These are phyloP conservation scores for Oreochromis spilurus DNA, from an alignment of 2,113 vertebrate genomes.

Conservation along the genomic window DNA sequence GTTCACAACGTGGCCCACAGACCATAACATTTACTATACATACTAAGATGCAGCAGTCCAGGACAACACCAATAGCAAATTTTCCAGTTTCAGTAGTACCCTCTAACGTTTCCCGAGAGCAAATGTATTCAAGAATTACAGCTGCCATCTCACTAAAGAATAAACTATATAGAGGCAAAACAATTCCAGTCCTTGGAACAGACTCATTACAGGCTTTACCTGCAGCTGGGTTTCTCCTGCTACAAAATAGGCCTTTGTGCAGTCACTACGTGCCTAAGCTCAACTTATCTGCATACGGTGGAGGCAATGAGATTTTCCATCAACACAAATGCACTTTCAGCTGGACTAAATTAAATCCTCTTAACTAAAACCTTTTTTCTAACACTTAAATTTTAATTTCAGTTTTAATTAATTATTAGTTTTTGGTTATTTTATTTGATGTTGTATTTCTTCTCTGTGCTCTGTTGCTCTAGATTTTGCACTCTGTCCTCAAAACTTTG, in stretches of 20 bases:
- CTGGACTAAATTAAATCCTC: background rate
- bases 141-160: background rate
- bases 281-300: background rate
- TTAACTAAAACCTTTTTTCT: background rate
- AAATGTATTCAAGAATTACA: background rate
- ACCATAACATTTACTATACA: background rate
- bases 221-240: background rate
- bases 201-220: background rate
- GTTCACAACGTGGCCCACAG: background rate
- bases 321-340: background rate
- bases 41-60: fast-evolving
- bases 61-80: background rate
- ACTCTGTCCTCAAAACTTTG: background rate
- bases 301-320: background rate
- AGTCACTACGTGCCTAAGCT: background rate
- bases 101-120: background rate
- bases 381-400: background rate
- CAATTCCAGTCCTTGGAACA: background rate
- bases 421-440: background rate
- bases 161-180: background rate
- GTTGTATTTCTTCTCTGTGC: background rate
- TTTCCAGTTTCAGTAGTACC: background rate
- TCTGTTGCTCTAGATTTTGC: background rate
- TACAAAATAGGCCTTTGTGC: background rate
- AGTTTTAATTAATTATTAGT: background rate